Conservation (phyloP, 2,113 vertebrate species). For the Rissa tridactyla region DNA sequence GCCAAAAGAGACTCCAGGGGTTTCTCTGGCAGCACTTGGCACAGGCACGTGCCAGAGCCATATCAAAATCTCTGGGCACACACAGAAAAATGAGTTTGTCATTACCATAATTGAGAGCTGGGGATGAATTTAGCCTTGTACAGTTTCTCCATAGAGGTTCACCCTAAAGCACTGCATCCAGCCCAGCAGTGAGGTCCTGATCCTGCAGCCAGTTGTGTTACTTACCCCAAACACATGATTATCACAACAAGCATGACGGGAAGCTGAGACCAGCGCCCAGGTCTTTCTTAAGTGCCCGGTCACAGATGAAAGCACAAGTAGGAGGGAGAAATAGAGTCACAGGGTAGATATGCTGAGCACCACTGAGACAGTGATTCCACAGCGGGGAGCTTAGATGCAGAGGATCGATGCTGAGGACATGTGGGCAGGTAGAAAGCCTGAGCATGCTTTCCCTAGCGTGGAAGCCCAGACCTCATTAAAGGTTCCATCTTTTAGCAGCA, state of each 20-base stretch:
- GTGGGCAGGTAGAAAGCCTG: neutral
- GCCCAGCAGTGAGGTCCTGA: neutral
- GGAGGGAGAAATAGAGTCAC: neutral
- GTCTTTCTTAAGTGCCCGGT: neutral
- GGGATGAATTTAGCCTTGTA: neutral
- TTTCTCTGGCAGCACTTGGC: neutral
- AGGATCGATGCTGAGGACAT: neutral
- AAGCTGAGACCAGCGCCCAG: neutral
- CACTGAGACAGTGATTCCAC: neutral
- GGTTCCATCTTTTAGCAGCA: neutral
- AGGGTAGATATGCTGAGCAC: neutral
- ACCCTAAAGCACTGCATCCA: neutral
- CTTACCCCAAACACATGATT: neutral
- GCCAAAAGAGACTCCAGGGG: neutral
- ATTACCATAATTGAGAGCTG: neutral
- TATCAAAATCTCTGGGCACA: neutral
- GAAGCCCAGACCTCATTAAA: neutral
- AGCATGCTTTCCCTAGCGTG: neutral
- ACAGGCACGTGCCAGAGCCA: neutral
- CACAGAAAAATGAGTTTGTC: fast-evolving
- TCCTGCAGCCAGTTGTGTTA: neutral
- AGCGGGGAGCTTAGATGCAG: neutral
- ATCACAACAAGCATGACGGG: neutral
- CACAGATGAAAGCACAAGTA: neutral
- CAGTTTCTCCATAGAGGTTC: neutral